Base-by-base conservation (phyloP, 1,140 invertebrate species). In the Ooceraea biroi region DNA sequence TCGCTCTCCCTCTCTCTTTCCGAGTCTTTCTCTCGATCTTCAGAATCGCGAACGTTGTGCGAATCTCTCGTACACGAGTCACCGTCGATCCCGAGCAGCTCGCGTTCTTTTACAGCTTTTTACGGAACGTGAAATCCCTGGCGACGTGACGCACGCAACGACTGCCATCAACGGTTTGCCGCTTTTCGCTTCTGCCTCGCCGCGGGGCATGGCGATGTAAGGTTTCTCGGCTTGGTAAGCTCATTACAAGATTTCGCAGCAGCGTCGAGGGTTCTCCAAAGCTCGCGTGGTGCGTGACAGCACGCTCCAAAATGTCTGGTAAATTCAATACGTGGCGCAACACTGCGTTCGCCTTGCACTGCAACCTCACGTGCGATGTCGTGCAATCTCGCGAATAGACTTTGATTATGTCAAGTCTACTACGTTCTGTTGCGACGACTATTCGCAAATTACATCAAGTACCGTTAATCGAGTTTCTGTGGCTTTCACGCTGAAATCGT, bases 161-260 rank as follows among this genome's bases (percentile, higher is more conserved):
- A 88, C 73, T 78, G 87, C 68, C 50, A 25, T 3, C 82, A 44
- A 76, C 85, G 74, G 60, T 63, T 78, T 83, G 83, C 68, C 17
- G 52, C 66, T 69, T 88, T 83, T 72, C 77, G 41, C 72, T 11
- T 50, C 50, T 30, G 36, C 55, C 46, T 80, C 44, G 30, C 46
- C 14, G 10, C 55, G 57, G 8, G 58, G 69, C 77, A 8, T 50
- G 57, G 44, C 44, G 57, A 84, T 87, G 80, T 85, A 86, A 48
- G 89, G 89, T 74, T 90, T 90, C 88, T 19, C 52, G 3, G 72
- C 48, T 84, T 65, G 36, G 41, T 92, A 92, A 92, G 90, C 91
- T 90, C 77, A 88, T 92, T 92, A 92, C 85, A 65, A 85, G 89
- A 90, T 86, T 85, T 85, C 85, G 11, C 71, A 85, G 63, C 85